A percentile compares a stretch with the other conserved stretches of the same genome.
Conservation (phyloP, 1,140 invertebrate species). For the Drosophila ambigua region DNA sequence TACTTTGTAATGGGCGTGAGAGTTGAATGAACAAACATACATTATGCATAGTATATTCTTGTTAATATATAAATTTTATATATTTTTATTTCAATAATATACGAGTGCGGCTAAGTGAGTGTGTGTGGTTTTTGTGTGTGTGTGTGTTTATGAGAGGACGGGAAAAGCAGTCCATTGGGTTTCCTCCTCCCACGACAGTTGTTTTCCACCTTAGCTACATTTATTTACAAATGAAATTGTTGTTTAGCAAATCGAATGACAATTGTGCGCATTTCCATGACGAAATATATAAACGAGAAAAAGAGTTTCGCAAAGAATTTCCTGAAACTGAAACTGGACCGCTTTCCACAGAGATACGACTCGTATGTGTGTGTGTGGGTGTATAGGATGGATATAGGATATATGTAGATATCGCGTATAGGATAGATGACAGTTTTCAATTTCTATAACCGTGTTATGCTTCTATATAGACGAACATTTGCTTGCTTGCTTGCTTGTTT, state of each 20-base stretch:
- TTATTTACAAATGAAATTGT: constrained; percentile 67
- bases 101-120: constrained; percentile 61
- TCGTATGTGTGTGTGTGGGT: background rate
- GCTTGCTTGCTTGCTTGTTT: constrained; percentile 58
- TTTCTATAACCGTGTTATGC: constrained; percentile 29
- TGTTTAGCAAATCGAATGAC: constrained; percentile 50
- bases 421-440: constrained; percentile 23
- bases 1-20: constrained; percentile 67
- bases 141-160: constrained; percentile 8
- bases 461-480: constrained; percentile 53
- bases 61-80: constrained; percentile 48
- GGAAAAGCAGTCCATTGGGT: constrained; percentile 30
- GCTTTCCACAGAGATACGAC: constrained; percentile 31
- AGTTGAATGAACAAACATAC: constrained; percentile 70
- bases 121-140: background rate
- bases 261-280: constrained; percentile 70
- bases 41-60: constrained; percentile 50
- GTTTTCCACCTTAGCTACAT: constrained; percentile 39
- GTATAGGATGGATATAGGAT: too few relatives aligned
- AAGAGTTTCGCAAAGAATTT: constrained; percentile 9
- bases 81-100: constrained; percentile 30
- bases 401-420: background rate
- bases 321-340: constrained; percentile 23
- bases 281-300: constrained; percentile 8
- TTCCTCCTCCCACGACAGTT: constrained; percentile 1